A percentile compares a stretch with the other conserved stretches of the same genome.
Evolutionary conservation across 2,797 vertebrate species (phyloP).

Genomic region (Oreortyx pictus): DNA sequence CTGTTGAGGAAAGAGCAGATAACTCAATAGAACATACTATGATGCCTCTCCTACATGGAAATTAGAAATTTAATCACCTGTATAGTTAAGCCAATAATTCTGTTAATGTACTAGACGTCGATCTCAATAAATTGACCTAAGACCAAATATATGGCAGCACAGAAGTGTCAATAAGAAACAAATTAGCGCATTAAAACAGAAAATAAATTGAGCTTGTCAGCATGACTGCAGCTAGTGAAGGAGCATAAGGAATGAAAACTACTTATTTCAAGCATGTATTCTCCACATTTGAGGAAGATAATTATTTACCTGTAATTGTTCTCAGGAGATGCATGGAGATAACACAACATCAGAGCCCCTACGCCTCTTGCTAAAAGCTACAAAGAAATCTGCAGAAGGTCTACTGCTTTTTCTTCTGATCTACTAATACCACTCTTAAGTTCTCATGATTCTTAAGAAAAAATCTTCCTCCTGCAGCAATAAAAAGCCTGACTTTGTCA

Average conservation of each 20-base stretch:
- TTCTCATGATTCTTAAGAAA: neutral
- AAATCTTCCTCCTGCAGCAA: neutral
- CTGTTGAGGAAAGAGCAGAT: neutral
- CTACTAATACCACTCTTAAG: neutral
- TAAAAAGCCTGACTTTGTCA: neutral
- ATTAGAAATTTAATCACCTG: neutral
- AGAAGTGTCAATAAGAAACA: neutral
- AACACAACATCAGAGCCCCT: neutral
- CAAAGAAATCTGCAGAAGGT: neutral
- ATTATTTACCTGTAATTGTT: neutral
- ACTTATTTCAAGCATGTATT: neutral
- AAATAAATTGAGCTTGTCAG: neutral
- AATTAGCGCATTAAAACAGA: neutral
- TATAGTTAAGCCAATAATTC: neutral
- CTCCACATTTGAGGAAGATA: neutral
- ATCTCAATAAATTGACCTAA: neutral
- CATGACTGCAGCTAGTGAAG: neutral
- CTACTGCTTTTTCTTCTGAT: neutral
- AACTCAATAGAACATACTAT: neutral
- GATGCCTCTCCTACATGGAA: neutral
- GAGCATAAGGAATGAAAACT: neutral
- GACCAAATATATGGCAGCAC: neutral
- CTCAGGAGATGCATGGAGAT: neutral
- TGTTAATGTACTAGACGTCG: neutral
- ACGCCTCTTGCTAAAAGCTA: neutral